A percentile compares a stretch with the other conserved stretches of the same genome.
These are phyloP conservation scores for Pseudopleuronectes americanus DNA, from an alignment of 2,797 vertebrate species.

Conservation along the genomic window DNA sequence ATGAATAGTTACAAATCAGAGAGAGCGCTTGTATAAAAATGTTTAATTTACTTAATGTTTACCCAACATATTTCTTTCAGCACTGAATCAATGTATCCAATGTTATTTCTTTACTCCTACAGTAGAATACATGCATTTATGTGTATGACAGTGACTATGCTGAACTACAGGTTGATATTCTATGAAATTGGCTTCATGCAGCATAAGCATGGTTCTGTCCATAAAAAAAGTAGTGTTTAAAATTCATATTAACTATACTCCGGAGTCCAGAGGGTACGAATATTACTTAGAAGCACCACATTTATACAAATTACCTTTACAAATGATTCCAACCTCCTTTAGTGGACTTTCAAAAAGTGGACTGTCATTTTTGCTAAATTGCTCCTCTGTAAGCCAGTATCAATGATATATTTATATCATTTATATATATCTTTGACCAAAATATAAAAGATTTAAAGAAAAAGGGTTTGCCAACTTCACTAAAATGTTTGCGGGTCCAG, in stretches of 20 bases:
- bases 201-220: constrained; percentile 12
- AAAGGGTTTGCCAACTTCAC: background rate
- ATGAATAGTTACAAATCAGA: background rate
- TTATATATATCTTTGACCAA: constrained; percentile 1
- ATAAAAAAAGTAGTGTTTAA: too few species aligned
- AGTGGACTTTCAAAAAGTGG: too few species aligned
- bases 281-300: background rate
- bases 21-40: background rate
- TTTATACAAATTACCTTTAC: background rate
- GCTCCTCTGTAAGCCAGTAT: constrained; percentile 3
- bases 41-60: background rate
- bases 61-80: background rate
- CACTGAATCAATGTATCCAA: constrained; percentile 7
- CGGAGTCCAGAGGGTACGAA: constrained; percentile 6
- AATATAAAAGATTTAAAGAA: background rate
- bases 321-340: background rate
- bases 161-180: background rate
- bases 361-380: background rate
- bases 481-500: constrained; percentile 6
- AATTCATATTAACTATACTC: too few species aligned
- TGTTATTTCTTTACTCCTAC: background rate
- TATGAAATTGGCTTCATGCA: constrained; percentile 10
- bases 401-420: background rate
- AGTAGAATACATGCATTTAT: background rate
- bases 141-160: background rate